Base-by-base conservation (phyloP, 2,888 invertebrate genomes). In the Drosophila gaucha region DNA sequence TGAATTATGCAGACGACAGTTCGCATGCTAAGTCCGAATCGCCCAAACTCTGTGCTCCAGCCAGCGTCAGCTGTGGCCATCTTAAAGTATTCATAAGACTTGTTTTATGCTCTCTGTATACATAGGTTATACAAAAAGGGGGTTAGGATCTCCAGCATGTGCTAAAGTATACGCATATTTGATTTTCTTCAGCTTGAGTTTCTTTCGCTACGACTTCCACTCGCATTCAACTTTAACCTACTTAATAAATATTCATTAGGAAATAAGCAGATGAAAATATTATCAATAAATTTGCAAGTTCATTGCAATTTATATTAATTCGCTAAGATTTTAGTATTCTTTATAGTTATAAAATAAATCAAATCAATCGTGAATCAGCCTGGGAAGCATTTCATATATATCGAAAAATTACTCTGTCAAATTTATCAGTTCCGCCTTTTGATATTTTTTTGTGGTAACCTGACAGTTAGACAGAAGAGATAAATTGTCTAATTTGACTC, bases 1-100 rank as follows among this genome's bases (percentile, higher is more conserved):
- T 80, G 84, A 80, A 86, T 83, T 74, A 80, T 86, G 77, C 80
- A 80, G 70, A 51, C 51, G 60, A 76, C 80, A 83, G 63, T 56
- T 72, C 67, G 55, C 46, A 44, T 41, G 50, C 62, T 41, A 22
- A 57, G 54, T 46, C 43, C 57, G 51, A 51, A 60, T 67, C 51
- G 54, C 22, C 60, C 49, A 66, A 59, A 41, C 22, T 56, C 60
- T 38, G 50, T 20, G 26, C 35, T 56, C 43, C 57, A 35, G 36
- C 28, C 41, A 36, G 65, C 67, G 65, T 43, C 70, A 74, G 60
- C 70, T 69, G 60, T 16, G 46, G 38, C 28, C 50, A 43, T 52
- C 36, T 58, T 86, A 35, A 79, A 82, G 64, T 73, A 86, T 86
- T 80, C 80, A 79, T 80, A 63, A 83, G 73, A 47, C 63, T 64